Base-by-base conservation (phyloP, 1,140 invertebrate species). In the Chlorops oryzae region DNA sequence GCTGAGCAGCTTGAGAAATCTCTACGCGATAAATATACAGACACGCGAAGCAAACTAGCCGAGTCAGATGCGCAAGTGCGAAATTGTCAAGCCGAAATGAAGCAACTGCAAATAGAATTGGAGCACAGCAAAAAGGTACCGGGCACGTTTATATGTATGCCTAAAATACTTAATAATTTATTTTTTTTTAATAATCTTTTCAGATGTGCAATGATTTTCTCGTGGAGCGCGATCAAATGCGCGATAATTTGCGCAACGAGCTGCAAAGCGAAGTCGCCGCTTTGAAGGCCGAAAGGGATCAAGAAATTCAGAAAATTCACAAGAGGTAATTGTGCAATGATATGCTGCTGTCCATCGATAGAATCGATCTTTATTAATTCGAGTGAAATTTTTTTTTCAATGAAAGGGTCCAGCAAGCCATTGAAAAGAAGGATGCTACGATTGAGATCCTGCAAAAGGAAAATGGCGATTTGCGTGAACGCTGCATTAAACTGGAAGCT, bases 341-440 rank as follows among this genome's bases (percentile, higher is more conserved):
- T 15, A 15, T 10, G 9, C 28, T 9, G 28, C 15, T 9, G 15
- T 32, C 28, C 9, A 10, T 32, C 9, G 28, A 9, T 32, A 32
- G 15, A 10, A 15, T 10, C 28, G 28, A 32, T 9, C 28, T 15
- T 10, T 15, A 32, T 9, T 32, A 15, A 15, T 9, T 10, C 28
- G 28, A 32, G 15, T 32, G 28, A 15, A n/a, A 34, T 25, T 23
- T 23, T 37, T 40, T 27, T 12, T 34, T 40, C 4, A 38, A 38
- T 38, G 35, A 38, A 18, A 85, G 86, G 58, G 84, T 91, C 34
- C 88, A 88, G 72, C 77, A 88, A 47, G 81, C 87, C 2, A 78
- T 91, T 6, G 80, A 81, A 1, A 80, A 84, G 38, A 90, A 90
- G 73, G 85, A 90, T 62, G 79, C 87, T 20, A 78, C 82, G 9